Evolutionary conservation across 2,113 vertebrate species (phyloP), one percentile per base, ranked within the genome.

Genomic region (Leptodactylus fuscus): DNA sequence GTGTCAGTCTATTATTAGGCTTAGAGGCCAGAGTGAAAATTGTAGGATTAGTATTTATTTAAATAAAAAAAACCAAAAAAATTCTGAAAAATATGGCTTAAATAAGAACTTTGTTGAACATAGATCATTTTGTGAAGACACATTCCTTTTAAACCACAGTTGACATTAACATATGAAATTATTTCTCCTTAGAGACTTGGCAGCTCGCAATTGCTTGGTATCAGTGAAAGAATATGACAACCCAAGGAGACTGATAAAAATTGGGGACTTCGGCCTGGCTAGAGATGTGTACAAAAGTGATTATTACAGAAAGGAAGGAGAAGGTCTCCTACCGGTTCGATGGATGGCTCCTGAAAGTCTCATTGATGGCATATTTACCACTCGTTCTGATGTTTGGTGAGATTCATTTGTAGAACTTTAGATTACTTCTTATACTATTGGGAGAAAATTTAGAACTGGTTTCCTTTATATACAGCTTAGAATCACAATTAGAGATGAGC

Each of bases 281-380:
- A 92, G 95, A 67, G 94, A 95, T 81, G 87, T 94, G 86, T 96
- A 96, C 82, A 94, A 94, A 91, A 94, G 93, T n/a, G 92, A 95
- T 86, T 95, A 95, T 76, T 96, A 95, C 12, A 94, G 94, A 69
- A 95, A 95, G 88, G 94, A 88, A 81, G 95, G 94, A 46, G 94
- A 96, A 89, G 94, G 94, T 0, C 60, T 95, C 8, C 91, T 96
- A 0, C 95, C 94, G 55, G 91, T 95, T 22, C 91, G 94, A 81
- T 96, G 95, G 94, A 95, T 95, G 95, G 91, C 94, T 88, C 94
- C 93, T 34, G 94, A 95, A 90, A 95, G 94, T 82, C 89, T 96
- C 46, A 87, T 92, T 86, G 94, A 95, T 55, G 95, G 95, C 51
- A 86, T 96, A 87, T 96, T 96, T 90, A 94, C 93, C 29, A 95